Percentiles rank a stretch among this genome's conserved stretches.
These are phyloP conservation scores for Embidobia sp. DNA, from an alignment of 2,888 invertebrate species.

Conservation along the genomic window DNA sequence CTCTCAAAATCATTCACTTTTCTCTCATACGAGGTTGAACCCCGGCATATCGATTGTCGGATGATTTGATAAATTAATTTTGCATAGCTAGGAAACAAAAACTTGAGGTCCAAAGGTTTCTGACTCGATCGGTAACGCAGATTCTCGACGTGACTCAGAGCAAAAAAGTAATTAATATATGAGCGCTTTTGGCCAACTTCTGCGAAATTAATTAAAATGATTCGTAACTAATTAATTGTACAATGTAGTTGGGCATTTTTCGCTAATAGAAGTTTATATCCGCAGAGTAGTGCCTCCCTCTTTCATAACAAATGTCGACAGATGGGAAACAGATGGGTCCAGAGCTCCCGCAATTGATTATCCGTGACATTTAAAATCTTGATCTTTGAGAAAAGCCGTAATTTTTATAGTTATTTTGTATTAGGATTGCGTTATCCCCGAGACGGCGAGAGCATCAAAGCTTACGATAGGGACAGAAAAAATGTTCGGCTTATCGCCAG, in stretches of 20 bases:
- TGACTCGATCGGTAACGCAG: slow-evolving; percentile 17
- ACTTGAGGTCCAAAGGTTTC: neutral
- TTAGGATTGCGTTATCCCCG: no score
- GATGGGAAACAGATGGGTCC: slow-evolving; percentile 66
- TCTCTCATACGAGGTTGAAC: neutral
- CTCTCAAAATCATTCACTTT: slow-evolving; percentile 9
- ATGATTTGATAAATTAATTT: slow-evolving; percentile 46
- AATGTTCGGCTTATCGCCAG: neutral
- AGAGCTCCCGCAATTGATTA: slow-evolving; percentile 57
- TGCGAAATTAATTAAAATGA: no score
- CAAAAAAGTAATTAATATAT: no score
- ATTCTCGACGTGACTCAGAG: no score
- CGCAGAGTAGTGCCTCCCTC: neutral
- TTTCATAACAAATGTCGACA: slow-evolving; percentile 62
- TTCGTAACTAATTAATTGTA: no score
- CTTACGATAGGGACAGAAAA: slow-evolving; percentile 23
- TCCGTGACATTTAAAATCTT: slow-evolving; percentile 62
- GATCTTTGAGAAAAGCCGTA: slow-evolving; percentile 57
- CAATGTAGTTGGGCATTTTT: no score
- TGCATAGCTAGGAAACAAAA: slow-evolving; percentile 28
- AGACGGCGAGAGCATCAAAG: slow-evolving; percentile 10
- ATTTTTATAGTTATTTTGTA: no score
- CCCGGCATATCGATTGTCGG: slow-evolving; percentile 9
- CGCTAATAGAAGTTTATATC: slow-evolving; percentile 27
- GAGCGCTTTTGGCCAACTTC: no score